Base-by-base conservation (phyloP, 53 echinoderm and acorn worm genomes). In the Mesocentrotus franciscanus region DNA sequence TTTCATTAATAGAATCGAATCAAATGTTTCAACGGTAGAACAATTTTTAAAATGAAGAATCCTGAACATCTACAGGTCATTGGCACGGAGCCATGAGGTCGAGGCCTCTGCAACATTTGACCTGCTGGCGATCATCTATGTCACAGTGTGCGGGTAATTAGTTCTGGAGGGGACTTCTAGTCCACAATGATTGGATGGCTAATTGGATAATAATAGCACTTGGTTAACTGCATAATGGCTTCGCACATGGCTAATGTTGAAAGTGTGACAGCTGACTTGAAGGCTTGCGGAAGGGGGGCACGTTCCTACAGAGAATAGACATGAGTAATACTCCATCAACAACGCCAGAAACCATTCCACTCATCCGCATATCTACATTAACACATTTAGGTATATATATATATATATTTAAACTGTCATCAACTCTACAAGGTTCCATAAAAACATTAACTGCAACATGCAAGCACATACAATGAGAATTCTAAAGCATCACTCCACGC, bases 161-260 rank as follows among this genome's bases (percentile, higher is more conserved):
- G 87, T 58, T 57, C 87, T 87, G n/a, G 87, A 87, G 87, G 87
- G 87, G 87, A 87, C 87, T 57, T 58, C 29, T 26, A 27, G 87
- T 58, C 56, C 58, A 27, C 22, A 4, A 87, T 87, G 87, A 87
- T 87, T 87, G n/a, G 87, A 56, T 58, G 87, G 87, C 58, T 87
- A 87, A 87, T 87, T 87, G 56, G 87, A 87, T 56, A 87, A 87
- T 87, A 87, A 87, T 87, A 27, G 87, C 58, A 27, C 87, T 87
- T 87, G 56, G 87, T 87, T 57, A 59, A 58, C 87, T 57, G 58
- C 58, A 87, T 87, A 58, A 87, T 87, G 87, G 87, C 58, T 57
- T 87, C 58, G 56, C 87, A 87, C 87, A 87, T 87, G 87, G 87
- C 58, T 87, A n/a, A 58, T 87, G 87, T 87, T 87, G 87, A 87